Percentiles rank a stretch among this genome's conserved stretches.
Evolutionary conservation across 2,888 invertebrate genomes (phyloP).

Genomic region (Pelosia muscerda): DNA sequence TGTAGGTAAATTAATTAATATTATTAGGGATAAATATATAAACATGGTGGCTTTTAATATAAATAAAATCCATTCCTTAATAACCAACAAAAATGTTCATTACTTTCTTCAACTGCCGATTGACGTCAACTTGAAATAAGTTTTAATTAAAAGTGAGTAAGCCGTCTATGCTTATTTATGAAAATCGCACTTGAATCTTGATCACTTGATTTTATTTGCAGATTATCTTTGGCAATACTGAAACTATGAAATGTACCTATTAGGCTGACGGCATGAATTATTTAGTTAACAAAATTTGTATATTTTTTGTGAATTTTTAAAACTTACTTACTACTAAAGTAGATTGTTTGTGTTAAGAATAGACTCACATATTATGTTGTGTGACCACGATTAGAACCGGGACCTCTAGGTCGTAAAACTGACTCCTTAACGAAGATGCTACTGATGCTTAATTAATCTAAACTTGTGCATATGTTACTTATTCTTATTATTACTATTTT

Average conservation of each 20-base stretch:
- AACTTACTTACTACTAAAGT: no score
- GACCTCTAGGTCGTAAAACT: no score
- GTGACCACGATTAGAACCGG: no score
- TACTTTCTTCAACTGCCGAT: neutral
- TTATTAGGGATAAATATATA: neutral
- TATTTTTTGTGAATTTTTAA: no score
- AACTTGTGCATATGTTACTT: no score
- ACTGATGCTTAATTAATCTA: no score
- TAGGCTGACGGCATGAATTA: no score
- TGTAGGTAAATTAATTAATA: neutral
- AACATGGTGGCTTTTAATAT: neutral
- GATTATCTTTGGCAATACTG: neutral
- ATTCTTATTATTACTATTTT: no score
- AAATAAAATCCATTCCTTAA: neutral
- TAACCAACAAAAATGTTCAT: neutral
- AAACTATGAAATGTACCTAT: neutral
- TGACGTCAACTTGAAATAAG: constrained; percentile 24
- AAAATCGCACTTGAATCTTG: neutral
- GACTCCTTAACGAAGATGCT: no score
- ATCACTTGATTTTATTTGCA: neutral
- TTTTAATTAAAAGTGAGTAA: constrained; percentile 18
- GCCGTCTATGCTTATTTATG: constrained; percentile 11
- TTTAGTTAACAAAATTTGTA: no score
- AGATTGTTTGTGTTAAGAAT: no score
- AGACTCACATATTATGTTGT: no score